Base-by-base conservation (phyloP, 2,113 vertebrate species). In the Ceyx melanurus region DNA sequence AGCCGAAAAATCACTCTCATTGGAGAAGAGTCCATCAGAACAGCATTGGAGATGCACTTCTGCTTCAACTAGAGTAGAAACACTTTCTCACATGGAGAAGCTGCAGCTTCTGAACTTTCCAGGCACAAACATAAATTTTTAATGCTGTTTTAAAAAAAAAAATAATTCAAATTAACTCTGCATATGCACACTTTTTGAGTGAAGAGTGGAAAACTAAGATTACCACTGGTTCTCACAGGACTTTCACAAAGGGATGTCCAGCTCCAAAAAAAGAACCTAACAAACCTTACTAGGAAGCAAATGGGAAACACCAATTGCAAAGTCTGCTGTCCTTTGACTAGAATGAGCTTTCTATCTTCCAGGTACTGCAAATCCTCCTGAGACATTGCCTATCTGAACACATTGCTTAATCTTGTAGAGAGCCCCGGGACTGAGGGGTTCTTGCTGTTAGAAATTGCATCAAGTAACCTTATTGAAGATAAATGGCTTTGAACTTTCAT, bases 401-500 rank as follows among this genome's bases (percentile, higher is more conserved):
- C 25, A 89, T 88, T 86, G 84, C 86, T 96, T 96, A 92, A 96
- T 96, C 93, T 94, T 94, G 77, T 89, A 89, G 74, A 92, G 78
- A 96, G 62, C 73, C 73, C 35, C 57, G 72, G 77, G 94, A 96
- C 72, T 78, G 65, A 88, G 80, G 68, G 53, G 23, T 90, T 81
- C 83, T 35, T 78, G 53, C 77, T 92, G 66, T 72, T 92, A 73
- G 92, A 90, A 94, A 95, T 96, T 92, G 66, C 84, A 92, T 95
- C 93, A 93, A 78, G 65, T 79, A 90, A 92, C 83, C 80, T 84
- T 92, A 93, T 40, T 84, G 91, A 93, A 93, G 92, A 96, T 76
- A 87, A 94, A 96, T 93, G 93, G 37, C 89, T 93, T 96, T 96
- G 93, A 96, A 94, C 92, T 96, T 94, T 93, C 62, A 79, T 85